These are phyloP conservation scores for Lepisosteus oculatus DNA, from an alignment of 2,113 vertebrate genomes.

Conservation along the genomic window DNA sequence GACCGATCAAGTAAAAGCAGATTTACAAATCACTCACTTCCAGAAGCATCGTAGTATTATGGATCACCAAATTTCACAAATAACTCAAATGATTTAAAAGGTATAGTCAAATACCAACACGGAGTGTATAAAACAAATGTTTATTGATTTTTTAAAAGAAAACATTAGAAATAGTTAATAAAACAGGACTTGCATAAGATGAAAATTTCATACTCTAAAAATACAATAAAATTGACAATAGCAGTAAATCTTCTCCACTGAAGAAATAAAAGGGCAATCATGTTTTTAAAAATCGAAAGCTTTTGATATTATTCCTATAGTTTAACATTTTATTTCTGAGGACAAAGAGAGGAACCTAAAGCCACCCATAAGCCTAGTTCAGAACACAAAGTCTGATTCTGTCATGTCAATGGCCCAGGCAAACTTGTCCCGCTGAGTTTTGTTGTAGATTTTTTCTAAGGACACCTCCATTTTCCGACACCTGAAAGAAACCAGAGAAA, in stretches of 20 bases:
- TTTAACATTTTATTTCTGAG: no score
- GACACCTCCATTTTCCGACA: conserved; percentile 57
- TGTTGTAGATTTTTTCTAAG: conserved; percentile 70
- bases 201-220: not conserved
- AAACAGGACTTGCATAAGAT: conserved; percentile 20
- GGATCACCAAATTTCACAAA: not conserved
- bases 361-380: conserved; percentile 22
- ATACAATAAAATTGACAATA: conserved; percentile 30
- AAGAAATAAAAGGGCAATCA: no score
- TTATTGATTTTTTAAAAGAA: conserved; percentile 42
- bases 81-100: no score
- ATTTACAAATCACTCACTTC: not conserved
- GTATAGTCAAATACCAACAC: no score
- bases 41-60: not conserved
- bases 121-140: conserved; percentile 25
- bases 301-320: no score
- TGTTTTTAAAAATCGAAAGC: no score
- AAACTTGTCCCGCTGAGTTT: conserved; percentile 67
- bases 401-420: conserved; percentile 70
- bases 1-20: no score
- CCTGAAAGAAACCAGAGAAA: conserved; percentile 41
- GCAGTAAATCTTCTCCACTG: conserved; percentile 7
- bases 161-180: conserved; percentile 12
- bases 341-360: no score
- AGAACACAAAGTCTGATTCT: conserved; percentile 68